phyloP scores from a whole-genome alignment of 1,140 invertebrate species.

The Sminthurides bifidus region DNA sequence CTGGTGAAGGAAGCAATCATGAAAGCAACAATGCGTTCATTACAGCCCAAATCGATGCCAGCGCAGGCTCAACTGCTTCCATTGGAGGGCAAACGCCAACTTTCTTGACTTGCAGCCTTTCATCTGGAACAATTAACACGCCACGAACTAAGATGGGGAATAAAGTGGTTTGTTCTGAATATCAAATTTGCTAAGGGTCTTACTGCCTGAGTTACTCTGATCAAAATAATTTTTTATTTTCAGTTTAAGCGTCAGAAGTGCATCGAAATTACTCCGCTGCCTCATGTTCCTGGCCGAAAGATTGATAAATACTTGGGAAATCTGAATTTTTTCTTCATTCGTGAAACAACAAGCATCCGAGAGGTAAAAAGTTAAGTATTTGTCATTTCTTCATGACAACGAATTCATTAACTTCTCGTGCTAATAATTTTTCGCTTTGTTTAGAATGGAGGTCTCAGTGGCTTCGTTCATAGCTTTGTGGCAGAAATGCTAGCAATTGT shows the following conservation, averaged over 20 bases:
- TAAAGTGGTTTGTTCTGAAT: too few species aligned
- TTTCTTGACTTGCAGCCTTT: too few species aligned
- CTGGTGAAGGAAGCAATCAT: too few species aligned
- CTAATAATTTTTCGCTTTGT: neutral
- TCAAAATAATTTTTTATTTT: neutral
- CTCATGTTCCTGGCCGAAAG: constrained; percentile 63
- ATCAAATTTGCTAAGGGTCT: too few species aligned
- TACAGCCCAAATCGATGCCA: too few species aligned
- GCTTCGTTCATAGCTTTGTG: constrained; percentile 85
- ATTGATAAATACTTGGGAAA: constrained; percentile 81
- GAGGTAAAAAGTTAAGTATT: constrained; percentile 58
- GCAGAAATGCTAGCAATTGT: constrained; percentile 83
- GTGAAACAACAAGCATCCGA: constrained; percentile 81
- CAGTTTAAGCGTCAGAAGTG: constrained; percentile 1
- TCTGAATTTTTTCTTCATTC: constrained; percentile 88
- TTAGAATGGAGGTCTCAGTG: constrained; percentile 72
- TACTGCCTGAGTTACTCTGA: neutral
- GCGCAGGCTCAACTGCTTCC: constrained; percentile 3
- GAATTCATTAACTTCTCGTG: neutral
- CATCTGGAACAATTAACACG: too few species aligned
- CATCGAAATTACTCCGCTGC: constrained; percentile 73
- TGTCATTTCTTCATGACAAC: too few species aligned
- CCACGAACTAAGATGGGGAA: too few species aligned
- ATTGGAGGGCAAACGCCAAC: too few species aligned
- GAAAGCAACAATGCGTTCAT: too few species aligned